A percentile compares a stretch with the other conserved stretches of the same genome.
Evolutionary conservation across 2,888 invertebrate species (phyloP).

Genomic region (Biston betularia): DNA sequence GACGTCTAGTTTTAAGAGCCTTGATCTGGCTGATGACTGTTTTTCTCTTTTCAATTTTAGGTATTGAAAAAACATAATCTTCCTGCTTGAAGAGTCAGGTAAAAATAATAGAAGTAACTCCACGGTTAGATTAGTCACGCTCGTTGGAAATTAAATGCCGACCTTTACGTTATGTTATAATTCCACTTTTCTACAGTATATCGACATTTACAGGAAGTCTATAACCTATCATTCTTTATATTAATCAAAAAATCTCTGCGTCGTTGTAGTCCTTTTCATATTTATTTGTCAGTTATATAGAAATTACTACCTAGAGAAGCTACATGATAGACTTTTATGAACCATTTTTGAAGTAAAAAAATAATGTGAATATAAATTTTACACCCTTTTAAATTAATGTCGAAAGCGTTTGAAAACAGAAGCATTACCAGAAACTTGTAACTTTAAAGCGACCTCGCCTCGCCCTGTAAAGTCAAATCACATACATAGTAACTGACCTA

Average conservation of each 20-base stretch:
- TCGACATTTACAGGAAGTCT: too few species aligned
- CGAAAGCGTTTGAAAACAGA: neutral
- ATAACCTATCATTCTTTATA: too few species aligned
- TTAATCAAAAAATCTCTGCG: too few species aligned
- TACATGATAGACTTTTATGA: too few species aligned
- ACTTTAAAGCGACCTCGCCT: neutral
- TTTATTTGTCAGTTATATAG: too few species aligned
- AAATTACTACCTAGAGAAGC: too few species aligned
- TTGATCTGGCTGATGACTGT: neutral
- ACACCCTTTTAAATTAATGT: neutral
- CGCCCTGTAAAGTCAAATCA: slow-evolving; percentile 44
- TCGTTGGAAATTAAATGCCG: too few species aligned
- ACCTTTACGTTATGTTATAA: neutral
- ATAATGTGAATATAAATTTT: neutral
- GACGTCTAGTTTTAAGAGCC: slow-evolving; percentile 37
- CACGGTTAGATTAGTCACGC: neutral
- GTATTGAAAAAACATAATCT: neutral
- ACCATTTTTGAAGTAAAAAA: too few species aligned
- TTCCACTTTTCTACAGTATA: neutral
- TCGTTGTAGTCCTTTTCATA: too few species aligned
- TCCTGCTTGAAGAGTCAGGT: too few species aligned
- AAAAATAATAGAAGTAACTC: neutral
- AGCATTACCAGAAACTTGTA: neutral
- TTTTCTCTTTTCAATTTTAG: neutral
- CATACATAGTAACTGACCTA: slow-evolving; percentile 77